Conservation (phyloP, 2,113 vertebrate genomes). For the Neolamprologus sp. region DNA sequence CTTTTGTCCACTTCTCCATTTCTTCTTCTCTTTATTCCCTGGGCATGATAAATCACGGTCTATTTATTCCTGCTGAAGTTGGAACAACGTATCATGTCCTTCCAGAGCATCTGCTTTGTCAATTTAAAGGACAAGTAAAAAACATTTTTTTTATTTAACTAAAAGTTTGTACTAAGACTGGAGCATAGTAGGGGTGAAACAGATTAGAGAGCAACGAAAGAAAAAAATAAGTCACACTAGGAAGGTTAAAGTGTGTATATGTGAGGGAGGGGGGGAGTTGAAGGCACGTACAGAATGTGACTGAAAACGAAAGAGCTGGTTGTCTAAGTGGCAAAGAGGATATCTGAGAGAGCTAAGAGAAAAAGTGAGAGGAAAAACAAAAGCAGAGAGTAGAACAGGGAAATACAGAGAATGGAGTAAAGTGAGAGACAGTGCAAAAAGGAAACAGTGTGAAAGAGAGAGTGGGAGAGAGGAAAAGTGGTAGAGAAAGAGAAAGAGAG, state of each 20-base stretch:
- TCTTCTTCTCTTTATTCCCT: conserved; percentile 25
- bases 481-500: conserved; percentile 36
- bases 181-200: conserved; percentile 39
- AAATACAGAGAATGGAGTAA: conserved; percentile 15
- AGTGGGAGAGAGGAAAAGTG: conserved; percentile 36
- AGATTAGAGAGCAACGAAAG: conserved; percentile 18
- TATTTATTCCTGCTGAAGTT: conserved; percentile 33
- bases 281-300: conserved; percentile 7
- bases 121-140: conserved; percentile 50
- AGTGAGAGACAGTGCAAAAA: conserved; percentile 58
- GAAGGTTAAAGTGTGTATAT: conserved; percentile 50
- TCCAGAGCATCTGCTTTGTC: conserved; percentile 44
- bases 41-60: conserved; percentile 19
- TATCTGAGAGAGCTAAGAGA: conserved; percentile 18
- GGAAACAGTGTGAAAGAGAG: conserved; percentile 48
- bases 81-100: conserved; percentile 2
- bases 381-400: conserved; percentile 28
- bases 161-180: conserved; percentile 12
- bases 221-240: conserved; percentile 18
- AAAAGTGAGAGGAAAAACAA: conserved; percentile 50
- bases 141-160: conserved; percentile 3
- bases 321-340: conserved; percentile 27
- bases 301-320: conserved; percentile 2
- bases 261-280: neutral
- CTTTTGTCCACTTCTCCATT: conserved; percentile 34